phyloP scores from a whole-genome alignment of 2,113 vertebrate species.

The Chaenogobius annularis region DNA sequence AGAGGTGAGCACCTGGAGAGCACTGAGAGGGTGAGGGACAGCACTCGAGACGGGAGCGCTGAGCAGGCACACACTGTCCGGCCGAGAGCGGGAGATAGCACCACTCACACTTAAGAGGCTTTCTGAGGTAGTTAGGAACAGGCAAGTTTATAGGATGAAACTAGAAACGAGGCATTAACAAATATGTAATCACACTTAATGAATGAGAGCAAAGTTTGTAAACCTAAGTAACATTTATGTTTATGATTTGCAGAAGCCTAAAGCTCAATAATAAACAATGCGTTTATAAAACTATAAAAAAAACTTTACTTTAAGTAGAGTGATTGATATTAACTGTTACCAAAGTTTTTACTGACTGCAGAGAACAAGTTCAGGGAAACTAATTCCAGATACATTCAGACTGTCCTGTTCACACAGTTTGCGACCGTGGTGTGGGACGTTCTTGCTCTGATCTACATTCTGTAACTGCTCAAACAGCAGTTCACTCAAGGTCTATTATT shows the following conservation, averaged over 20 bases:
- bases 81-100: conserved; percentile 20
- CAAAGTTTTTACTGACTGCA: neutral
- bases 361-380: neutral
- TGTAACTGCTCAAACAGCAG: neutral
- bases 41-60: conserved; percentile 60
- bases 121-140: neutral
- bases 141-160: neutral
- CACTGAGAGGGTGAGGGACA: conserved; percentile 34
- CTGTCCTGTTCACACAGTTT: neutral
- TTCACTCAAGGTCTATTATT: neutral
- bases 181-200: neutral
- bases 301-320: neutral
- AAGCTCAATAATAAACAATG: neutral
- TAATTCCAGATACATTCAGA: neutral
- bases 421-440: neutral
- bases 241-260: no score
- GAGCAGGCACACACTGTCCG: conserved; percentile 37
- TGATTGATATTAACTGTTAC: neutral
- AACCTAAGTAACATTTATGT: no score
- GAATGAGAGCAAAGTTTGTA: no score
- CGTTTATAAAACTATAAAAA: neutral
- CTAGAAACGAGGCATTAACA: neutral
- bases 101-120: neutral
- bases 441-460: neutral
- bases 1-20: conserved; percentile 81